Conservation (phyloP, 2,888 invertebrate species). For the Aspidiotus rigidus region DNA sequence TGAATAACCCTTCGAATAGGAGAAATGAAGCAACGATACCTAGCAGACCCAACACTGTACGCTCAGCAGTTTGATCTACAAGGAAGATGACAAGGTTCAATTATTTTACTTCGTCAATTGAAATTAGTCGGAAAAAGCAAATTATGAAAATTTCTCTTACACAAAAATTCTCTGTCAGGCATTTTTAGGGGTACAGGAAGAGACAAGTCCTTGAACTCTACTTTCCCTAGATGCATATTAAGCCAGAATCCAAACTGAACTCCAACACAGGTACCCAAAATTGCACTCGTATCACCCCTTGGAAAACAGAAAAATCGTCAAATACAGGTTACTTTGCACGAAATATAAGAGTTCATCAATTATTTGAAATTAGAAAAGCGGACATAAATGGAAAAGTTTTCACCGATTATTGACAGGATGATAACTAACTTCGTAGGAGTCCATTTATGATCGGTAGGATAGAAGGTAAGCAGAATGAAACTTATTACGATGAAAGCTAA, state of each 20-base stretch:
- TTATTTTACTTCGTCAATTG: neutral
- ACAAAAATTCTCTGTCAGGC: neutral
- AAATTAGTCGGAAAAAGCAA: slow-evolving; percentile 9
- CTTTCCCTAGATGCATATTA: slow-evolving; percentile 64
- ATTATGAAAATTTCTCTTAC: neutral
- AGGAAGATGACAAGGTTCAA: neutral
- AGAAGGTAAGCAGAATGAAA: slow-evolving; percentile 61
- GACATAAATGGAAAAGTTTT: neutral
- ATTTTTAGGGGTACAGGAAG: neutral
- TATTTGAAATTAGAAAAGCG: neutral
- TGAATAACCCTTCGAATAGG: slow-evolving; percentile 24
- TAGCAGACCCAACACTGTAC: slow-evolving; percentile 66
- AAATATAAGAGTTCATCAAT: slow-evolving; percentile 6
- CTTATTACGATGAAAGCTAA: slow-evolving; percentile 54
- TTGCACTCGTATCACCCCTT: slow-evolving; percentile 85
- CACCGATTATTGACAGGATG: neutral
- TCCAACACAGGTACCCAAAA: slow-evolving; percentile 65
- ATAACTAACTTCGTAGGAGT: slow-evolving; percentile 71
- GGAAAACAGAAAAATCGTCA: slow-evolving; percentile 41
- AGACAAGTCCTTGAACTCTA: slow-evolving; percentile 46
- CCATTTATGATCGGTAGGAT: slow-evolving; percentile 77
- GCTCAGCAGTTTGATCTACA: slow-evolving; percentile 46
- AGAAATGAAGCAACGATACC: slow-evolving; percentile 52
- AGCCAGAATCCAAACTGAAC: slow-evolving; percentile 72
- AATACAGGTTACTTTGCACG: slow-evolving; percentile 14